Percentiles rank a stretch among this genome's conserved stretches.
phyloP scores from a whole-genome alignment of 1,140 invertebrate genomes.

The Ericerus pela region DNA sequence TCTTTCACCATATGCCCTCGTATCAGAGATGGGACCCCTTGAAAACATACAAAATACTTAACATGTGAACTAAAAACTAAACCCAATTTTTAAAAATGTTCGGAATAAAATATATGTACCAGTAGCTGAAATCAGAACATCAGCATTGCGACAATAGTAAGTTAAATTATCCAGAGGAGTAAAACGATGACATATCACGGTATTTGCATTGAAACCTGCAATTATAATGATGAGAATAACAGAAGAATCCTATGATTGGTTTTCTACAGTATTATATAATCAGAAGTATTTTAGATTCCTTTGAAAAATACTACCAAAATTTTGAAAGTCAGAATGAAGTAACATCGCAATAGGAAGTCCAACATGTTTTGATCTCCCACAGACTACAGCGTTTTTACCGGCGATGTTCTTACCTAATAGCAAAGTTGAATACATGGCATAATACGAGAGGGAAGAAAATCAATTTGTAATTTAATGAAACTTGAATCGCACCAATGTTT shows the following conservation, averaged over 20 bases:
- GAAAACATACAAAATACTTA: conserved; percentile 21
- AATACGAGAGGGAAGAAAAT: too few relatives aligned
- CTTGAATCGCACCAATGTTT: conserved; percentile 26
- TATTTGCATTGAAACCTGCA: conserved; percentile 49
- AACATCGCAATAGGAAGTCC: conserved; percentile 71
- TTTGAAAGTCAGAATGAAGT: conserved; percentile 53
- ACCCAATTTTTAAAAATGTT: too few relatives aligned
- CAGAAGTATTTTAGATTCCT: too few relatives aligned
- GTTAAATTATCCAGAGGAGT: conserved; percentile 61
- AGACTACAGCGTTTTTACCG: conserved; percentile 73
- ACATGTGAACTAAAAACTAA: not conserved
- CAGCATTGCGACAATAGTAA: conserved; percentile 51
- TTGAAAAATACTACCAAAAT: too few relatives aligned
- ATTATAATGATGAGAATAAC: too few relatives aligned
- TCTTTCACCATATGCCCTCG: conserved; percentile 74
- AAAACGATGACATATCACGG: conserved; percentile 72
- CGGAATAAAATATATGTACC: too few relatives aligned
- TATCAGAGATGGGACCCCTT: conserved; percentile 62
- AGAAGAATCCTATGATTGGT: too few relatives aligned
- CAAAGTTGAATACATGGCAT: too few relatives aligned
- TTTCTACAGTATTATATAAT: too few relatives aligned
- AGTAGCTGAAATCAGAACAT: conserved; percentile 67
- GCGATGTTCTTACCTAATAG: conserved; percentile 55
- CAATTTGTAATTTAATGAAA: not conserved
- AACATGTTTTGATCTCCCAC: conserved; percentile 79